Conservation (phyloP, 1,140 invertebrate species). For the Hetaerina americana region DNA sequence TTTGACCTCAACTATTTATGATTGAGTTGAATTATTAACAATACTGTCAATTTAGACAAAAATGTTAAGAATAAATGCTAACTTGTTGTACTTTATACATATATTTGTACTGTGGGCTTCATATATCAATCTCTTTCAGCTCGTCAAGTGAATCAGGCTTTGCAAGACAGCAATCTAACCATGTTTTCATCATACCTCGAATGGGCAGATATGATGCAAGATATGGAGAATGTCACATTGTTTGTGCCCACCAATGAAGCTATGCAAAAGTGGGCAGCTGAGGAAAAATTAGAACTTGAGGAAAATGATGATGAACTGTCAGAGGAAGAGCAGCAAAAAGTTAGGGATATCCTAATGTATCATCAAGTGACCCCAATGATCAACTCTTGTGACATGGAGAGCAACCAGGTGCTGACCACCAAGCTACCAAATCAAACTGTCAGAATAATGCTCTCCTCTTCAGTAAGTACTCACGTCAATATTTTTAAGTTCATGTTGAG, state of each 20-base stretch:
- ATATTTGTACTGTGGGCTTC: not conserved
- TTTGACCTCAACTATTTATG: no score
- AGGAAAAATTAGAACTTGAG: constrained; percentile 18
- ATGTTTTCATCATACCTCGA: constrained; percentile 29
- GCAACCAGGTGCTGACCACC: constrained; percentile 32
- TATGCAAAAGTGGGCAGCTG: constrained; percentile 21
- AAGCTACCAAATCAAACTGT: constrained; percentile 29
- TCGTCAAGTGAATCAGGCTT: constrained; percentile 23
- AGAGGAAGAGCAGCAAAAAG: not conserved
- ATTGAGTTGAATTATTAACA: no score
- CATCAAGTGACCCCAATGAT: constrained; percentile 38
- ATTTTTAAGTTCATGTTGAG: no score
- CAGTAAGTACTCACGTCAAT: constrained; percentile 29
- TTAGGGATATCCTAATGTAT: constrained; percentile 36
- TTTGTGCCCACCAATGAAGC: constrained; percentile 38
- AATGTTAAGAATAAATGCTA: constrained; percentile 11
- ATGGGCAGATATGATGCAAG: constrained; percentile 27
- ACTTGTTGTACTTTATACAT: not conserved
- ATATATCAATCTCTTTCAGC: constrained; percentile 20
- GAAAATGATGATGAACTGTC: constrained; percentile 29
- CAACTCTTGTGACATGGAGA: constrained; percentile 35
- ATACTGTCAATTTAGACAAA: constrained; percentile 4
- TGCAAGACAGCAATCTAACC: constrained; percentile 28
- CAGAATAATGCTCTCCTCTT: constrained; percentile 42
- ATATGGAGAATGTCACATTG: constrained; percentile 34